Base-by-base conservation (phyloP, 2,797 vertebrate species). In the Betta splendens region DNA sequence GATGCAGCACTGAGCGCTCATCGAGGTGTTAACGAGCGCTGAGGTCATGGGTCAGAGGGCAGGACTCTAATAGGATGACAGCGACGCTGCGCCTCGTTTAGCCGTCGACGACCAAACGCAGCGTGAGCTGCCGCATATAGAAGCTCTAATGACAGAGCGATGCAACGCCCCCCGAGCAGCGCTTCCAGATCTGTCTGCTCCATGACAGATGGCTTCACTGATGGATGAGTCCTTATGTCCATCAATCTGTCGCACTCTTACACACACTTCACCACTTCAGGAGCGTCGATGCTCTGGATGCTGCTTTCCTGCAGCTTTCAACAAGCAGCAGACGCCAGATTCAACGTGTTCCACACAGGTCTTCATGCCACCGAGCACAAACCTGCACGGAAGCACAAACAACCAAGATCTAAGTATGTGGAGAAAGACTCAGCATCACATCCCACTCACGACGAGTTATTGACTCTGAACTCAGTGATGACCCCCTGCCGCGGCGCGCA, bases 41-140 rank as follows among this genome's bases (percentile, higher is more conserved):
- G n/a, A 51, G 74, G 65, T 69, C 72, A 69, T n/a, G 51, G 74
- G 65, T 69, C 72, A 69, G 55, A 62, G 21, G 29, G 53, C 58
- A 64, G 54, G 35, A 37, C 16, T 9, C 16, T 37, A 17, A 37
- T 9, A 37, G 35, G 16, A 37, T 9, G 16, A 17, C 36, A 42
- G 65, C 63, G 49, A 26, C 2, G 5, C 33, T 10, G 25, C 25
- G 53, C 65, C 4, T 28, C 32, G 49, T 53, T 78, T 44, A 60
- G 62, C 42, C 42, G 4, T 28, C 17, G 49, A 63, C 21, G 32
- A 65, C 47, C 60, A 57, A 70, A 54, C 51, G 59, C 44, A 5
- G 1, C 23, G 12, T 1, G 16, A 25, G 42, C 38, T 32, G 54
- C 42, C n/a, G n/a, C n/a, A n/a, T n/a, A n/a, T n/a, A n/a, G n/a